Evolutionary conservation across 2,113 vertebrate genomes (phyloP), one percentile per base, ranked within the genome.

Genomic region (Tachysurus fulvidraco): DNA sequence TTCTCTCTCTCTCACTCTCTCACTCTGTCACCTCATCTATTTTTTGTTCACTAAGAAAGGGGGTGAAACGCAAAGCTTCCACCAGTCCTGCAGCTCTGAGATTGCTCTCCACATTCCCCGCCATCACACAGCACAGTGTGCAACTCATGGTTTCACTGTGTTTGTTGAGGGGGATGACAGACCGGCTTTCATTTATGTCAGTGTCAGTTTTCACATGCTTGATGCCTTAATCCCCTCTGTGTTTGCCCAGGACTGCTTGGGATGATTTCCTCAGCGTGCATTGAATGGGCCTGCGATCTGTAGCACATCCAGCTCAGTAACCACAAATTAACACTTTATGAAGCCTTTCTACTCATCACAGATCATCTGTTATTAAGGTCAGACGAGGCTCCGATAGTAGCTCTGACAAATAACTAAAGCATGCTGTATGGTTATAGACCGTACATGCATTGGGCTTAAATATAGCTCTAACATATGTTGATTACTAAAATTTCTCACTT

Each of bases 161-260:
- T 73, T 86, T 89, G 80, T 83, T 71, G 85, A 88, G 64, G 85
- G 83, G 87, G 85, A 88, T 83, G 88, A 91, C 85, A 90, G 90
- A 90, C 67, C 8, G 13, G 80, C n/a, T 81, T 87, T 86, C 79
- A 87, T 91, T 88, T 87, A 85, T 69, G 87, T 69, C 88, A 82
- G 88, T 74, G 69, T 92, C 84, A 84, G 80, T 90, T 88, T 89
- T 90, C 89, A 90, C 89, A 85, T 62, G 82, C 86, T 89, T 90
- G 80, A 87, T 82, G 71, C 86, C 77, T 89, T 91, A 91, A 92
- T 92, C 90, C 86, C 52, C 65, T 76, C 62, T 46, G 50, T 88
- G 85, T 90, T 83, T 88, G 81, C 55, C 41, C 23, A 55, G 64
- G 88, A 73, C 81, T 71, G 76, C 60, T 74, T 62, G n/a, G 81